Evolutionary conservation across 2,888 invertebrate genomes (phyloP).

Genomic region (Baronia brevicornis): DNA sequence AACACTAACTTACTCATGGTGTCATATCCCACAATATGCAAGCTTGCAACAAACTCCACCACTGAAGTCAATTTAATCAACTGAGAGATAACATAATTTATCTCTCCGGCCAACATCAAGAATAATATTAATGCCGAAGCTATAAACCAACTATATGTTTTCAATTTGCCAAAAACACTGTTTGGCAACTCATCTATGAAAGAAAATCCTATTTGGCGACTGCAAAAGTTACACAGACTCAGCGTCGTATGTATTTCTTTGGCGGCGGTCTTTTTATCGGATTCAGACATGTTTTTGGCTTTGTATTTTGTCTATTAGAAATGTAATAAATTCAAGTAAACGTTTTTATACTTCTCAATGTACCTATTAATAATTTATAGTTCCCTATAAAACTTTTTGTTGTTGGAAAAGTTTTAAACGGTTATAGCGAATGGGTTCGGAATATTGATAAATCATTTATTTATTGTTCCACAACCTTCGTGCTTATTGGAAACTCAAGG

Average conservation of each 20-base stretch:
- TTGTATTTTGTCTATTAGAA: too few species aligned
- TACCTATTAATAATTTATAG: too few species aligned
- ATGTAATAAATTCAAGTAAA: too few species aligned
- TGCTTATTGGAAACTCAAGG: too few species aligned
- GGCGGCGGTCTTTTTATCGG: conserved; percentile 19
- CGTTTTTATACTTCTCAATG: too few species aligned
- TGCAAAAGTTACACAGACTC: conserved; percentile 39
- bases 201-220: conserved; percentile 39
- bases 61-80: conserved; percentile 34
- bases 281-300: conserved; percentile 5
- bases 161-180: conserved; percentile 24
- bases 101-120: conserved; percentile 37
- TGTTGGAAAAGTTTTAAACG: too few species aligned
- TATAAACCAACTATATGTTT: conserved; percentile 23
- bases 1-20: conserved; percentile 42
- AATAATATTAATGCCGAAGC: conserved; percentile 31
- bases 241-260: conserved; percentile 40
- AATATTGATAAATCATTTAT: too few species aligned
- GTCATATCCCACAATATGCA: conserved; percentile 54
- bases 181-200: conserved; percentile 35
- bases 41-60: conserved; percentile 42
- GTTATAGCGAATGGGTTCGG: too few species aligned
- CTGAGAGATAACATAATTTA: conserved; percentile 35
- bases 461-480: too few species aligned
- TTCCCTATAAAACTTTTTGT: too few species aligned